Conservation (phyloP, 2,797 vertebrate genomes). For the Clarias pachynema region DNA sequence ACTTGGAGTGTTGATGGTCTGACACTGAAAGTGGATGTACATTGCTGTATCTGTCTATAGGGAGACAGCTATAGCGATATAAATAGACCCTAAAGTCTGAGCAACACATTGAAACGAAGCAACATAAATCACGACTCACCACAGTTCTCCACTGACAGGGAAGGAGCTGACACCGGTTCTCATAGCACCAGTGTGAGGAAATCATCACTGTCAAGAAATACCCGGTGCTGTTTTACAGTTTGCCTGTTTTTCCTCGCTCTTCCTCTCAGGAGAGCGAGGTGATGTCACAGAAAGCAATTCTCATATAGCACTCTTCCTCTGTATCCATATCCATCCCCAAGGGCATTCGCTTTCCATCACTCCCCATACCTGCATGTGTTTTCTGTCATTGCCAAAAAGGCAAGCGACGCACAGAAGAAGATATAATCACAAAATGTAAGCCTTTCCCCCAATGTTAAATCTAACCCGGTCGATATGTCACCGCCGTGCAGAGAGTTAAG, state of each 20-base stretch:
- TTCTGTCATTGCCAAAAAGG: constrained; percentile 23
- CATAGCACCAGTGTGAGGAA: not conserved
- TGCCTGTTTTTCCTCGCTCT: not conserved
- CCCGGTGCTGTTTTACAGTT: not conserved
- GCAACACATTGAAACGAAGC: constrained; percentile 13
- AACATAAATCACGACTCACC: constrained; percentile 32
- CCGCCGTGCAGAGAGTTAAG: constrained; percentile 32
- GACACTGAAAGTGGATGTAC: not conserved
- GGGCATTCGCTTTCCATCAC: constrained; percentile 39
- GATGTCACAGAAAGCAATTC: constrained; percentile 9
- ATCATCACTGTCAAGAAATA: constrained; percentile 12
- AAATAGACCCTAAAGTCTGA: constrained; percentile 19
- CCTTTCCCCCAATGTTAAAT: constrained; percentile 2
- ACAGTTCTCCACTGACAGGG: constrained; percentile 9
- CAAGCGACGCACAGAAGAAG: not conserved
- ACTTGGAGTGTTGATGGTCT: not conserved
- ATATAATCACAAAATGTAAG: not conserved
- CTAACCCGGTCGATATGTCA: constrained; percentile 27
- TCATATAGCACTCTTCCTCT: not conserved
- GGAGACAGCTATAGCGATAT: not conserved
- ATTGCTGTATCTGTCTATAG: not conserved
- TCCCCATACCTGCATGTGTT: constrained; percentile 24
- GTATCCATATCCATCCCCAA: constrained; percentile 9
- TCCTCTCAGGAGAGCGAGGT: constrained; percentile 1
- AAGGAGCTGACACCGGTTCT: not conserved